Evolutionary conservation across 2,797 vertebrate species (phyloP).

Genomic region (Lophotriccus pileatus): DNA sequence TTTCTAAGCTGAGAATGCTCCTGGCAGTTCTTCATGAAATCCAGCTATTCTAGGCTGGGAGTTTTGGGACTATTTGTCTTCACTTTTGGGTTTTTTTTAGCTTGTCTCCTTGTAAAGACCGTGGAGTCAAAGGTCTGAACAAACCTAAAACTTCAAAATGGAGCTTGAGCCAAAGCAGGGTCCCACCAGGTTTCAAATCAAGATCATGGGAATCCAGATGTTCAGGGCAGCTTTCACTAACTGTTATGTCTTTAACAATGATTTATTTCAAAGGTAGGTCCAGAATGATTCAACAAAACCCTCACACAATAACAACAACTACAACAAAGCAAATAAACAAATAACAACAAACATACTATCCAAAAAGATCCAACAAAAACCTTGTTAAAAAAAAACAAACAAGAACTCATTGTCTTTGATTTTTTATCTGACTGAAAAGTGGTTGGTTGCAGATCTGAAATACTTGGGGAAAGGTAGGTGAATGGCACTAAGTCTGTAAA

Average conservation of each 20-base stretch:
- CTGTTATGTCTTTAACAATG: neutral
- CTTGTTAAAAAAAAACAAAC: neutral
- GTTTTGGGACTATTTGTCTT: neutral
- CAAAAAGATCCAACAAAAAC: neutral
- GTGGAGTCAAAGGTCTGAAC: neutral
- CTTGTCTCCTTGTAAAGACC: neutral
- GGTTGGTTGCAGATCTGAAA: neutral
- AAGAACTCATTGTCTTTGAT: accelerated
- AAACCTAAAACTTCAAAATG: neutral
- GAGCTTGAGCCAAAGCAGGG: neutral
- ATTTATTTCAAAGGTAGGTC: neutral
- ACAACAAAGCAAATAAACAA: neutral
- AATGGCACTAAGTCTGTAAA: neutral
- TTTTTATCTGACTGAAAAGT: neutral
- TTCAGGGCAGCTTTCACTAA: neutral
- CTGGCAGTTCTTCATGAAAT: neutral
- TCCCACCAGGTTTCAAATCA: neutral
- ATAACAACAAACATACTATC: neutral
- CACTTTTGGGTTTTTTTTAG: neutral
- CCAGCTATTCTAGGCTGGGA: neutral
- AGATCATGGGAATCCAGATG: neutral
- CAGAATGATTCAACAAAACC: neutral
- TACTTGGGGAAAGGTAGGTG: neutral
- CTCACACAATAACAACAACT: neutral
- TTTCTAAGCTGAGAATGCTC: neutral